Percentiles rank a stretch among this genome's conserved stretches.
Conservation (phyloP, 37 sponge, comb jelly and placozoan species). For the Petrosia ficiformis region DNA sequence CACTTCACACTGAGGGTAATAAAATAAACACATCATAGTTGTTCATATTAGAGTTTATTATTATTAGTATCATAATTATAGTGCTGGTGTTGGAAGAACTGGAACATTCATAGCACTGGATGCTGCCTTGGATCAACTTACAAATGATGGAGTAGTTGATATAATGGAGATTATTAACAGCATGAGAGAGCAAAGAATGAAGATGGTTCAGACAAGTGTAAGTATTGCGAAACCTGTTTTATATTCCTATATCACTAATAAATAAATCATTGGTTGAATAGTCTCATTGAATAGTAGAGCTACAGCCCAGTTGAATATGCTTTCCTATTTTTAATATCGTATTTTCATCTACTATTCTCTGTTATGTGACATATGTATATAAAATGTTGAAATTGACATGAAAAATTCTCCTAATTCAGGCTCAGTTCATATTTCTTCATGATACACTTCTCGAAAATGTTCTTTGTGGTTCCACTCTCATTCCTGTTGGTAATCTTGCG, state of each 20-base stretch:
- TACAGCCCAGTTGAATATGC: too few relatives aligned
- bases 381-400: too few relatives aligned
- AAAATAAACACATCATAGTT: background rate
- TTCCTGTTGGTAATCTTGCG: conserved; percentile 6
- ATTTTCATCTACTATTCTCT: too few relatives aligned
- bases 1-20: too few relatives aligned
- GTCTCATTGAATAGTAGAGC: too few relatives aligned
- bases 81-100: conserved; percentile 67
- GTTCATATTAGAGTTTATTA: background rate
- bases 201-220: conserved; percentile 38
- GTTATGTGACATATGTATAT: too few relatives aligned
- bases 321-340: too few relatives aligned
- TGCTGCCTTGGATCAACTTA: conserved; percentile 21
- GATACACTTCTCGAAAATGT: conserved; percentile 34
- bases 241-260: background rate
- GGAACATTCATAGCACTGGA: conserved; percentile 55
- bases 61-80: background rate
- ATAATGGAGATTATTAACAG: conserved; percentile 19
- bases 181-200: conserved; percentile 43
- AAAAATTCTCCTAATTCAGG: conserved; percentile 2
- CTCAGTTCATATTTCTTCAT: conserved; percentile 45
- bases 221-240: background rate
- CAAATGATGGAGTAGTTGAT: conserved; percentile 18
- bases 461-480: conserved; percentile 27
- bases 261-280: too few relatives aligned